Conservation (phyloP, 37 sponge, comb jelly and placozoan species). For the Beroe forskalii region DNA sequence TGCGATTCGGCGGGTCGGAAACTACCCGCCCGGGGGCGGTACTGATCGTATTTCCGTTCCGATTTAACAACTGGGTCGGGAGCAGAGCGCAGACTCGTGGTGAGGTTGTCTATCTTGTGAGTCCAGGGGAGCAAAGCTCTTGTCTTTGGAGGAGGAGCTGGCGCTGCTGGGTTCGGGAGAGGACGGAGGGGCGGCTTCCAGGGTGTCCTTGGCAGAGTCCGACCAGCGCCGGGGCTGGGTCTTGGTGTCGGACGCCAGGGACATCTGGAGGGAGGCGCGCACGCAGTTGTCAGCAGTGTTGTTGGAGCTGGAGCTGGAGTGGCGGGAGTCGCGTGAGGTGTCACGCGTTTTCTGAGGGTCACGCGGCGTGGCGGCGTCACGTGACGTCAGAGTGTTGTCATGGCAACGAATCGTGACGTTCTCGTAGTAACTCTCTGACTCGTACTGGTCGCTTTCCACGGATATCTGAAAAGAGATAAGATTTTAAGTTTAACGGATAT, state of each 20-base stretch:
- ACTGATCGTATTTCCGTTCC: neutral
- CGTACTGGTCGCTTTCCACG: neutral
- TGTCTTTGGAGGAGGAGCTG: neutral
- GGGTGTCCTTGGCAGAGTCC: neutral
- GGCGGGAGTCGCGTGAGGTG: neutral
- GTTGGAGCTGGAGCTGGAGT: neutral
- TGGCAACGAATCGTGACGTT: neutral
- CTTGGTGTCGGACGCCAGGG: constrained; percentile 19
- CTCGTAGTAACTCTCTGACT: constrained; percentile 10
- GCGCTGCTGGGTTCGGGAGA: neutral
- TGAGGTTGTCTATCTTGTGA: neutral
- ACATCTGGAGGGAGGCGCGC: neutral
- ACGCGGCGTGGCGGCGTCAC: too few species aligned
- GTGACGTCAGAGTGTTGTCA: constrained; percentile 9
- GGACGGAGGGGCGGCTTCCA: neutral
- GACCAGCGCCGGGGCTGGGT: neutral
- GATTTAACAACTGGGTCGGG: neutral
- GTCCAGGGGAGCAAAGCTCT: neutral
- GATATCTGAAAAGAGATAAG: neutral
- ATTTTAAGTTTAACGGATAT: too few species aligned
- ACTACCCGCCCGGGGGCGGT: constrained; percentile 17
- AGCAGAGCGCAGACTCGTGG: neutral
- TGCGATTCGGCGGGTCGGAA: neutral
- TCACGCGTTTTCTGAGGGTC: neutral
- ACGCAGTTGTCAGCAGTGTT: neutral